phyloP scores from a whole-genome alignment of 2,113 vertebrate genomes.

The Eretmochelys imbricata region DNA sequence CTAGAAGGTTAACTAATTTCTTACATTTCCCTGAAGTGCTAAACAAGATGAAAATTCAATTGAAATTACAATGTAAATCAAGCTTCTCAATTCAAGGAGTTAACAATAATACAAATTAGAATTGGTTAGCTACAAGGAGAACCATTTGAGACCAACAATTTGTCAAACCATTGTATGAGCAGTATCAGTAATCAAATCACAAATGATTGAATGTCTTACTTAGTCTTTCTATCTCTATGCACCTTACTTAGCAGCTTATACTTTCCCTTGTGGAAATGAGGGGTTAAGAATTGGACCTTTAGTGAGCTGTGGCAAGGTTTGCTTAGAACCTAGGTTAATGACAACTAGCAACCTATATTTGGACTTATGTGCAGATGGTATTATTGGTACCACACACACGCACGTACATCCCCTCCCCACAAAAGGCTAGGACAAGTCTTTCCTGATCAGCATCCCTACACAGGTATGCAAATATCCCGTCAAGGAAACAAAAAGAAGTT shows the following conservation, averaged over 20 bases:
- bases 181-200: not conserved
- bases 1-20: not conserved
- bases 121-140: not conserved
- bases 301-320: not conserved
- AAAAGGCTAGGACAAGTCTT: not conserved
- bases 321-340: not conserved
- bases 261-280: not conserved
- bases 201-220: not conserved
- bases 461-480: not conserved
- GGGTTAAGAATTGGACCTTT: not conserved
- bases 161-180: too few relatives aligned
- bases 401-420: not conserved
- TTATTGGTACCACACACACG: not conserved
- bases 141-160: not conserved
- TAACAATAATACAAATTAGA: not conserved
- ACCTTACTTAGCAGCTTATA: not conserved
- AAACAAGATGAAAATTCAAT: not conserved
- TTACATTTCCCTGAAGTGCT: not conserved
- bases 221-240: not conserved
- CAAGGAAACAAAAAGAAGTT: not conserved
- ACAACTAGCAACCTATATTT: not conserved
- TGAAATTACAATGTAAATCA: not conserved
- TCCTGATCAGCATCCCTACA: not conserved
- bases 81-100: not conserved
- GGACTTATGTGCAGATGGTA: not conserved